Evolutionary conservation across 1,140 invertebrate genomes (phyloP), one percentile per base, ranked within the genome.

Genomic region (Parasteatoda tepidariorum): DNA sequence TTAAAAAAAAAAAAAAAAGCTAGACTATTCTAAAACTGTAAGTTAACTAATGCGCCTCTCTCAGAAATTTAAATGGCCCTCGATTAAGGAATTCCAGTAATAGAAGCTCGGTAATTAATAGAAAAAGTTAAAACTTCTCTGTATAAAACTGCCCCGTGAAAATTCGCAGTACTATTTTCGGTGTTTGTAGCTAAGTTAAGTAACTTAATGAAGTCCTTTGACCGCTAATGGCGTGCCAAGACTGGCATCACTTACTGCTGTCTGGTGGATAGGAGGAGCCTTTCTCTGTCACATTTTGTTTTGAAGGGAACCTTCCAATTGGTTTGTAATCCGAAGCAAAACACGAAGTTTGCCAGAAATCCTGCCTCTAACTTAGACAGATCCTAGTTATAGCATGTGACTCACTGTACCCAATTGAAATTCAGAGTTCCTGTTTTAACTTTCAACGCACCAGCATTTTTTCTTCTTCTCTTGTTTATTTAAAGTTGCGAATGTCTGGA

Each of bases 251-350:
- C 68, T 79, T 79, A 41, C 66, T 82, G 66, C 74, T 28, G 78
- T 71, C 67, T 82, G 66, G 33, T n/a, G 22, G 6, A 26, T n/a
- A 41, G 73, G 33, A 24, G 67, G 41, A 33, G 24, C 31, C 33
- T 41, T 57, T 55, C 57, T 26, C 41, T 41, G 31, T 38, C 66
- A 41, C 54, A 15, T 68, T 68, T 68, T 61, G 66, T 61, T 82
- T 62, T 82, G 54, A 38, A 62, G 55, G 62, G 67, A 61, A 34
- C 48, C 66, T 68, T 62, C 64, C 78, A 82, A 82, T 82, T 82
- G 78, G 78, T 68, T 34, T 82, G 78, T 61, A 82, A 82, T 82
- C 66, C 30, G 67, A 82, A 82, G 78, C 78, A 82, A 70, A 82
- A 82, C 54, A 82, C 48, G 66, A 41, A 61, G 31, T 41, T 33